Base-by-base conservation (phyloP, 2,113 vertebrate species). In the Xiphophorus couchianus region DNA sequence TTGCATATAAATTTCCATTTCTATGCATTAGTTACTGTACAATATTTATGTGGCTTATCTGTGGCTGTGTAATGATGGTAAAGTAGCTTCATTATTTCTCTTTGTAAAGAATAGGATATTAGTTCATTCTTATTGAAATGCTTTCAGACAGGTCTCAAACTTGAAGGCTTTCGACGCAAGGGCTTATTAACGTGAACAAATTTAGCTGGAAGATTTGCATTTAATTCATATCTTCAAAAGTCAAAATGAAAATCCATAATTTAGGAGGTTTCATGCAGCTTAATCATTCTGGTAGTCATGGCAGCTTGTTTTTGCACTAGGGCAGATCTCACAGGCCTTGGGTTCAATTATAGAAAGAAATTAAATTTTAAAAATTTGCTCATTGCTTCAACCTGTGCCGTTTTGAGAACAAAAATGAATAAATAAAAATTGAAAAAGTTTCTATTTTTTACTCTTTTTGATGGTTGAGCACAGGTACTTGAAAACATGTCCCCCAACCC, bases 181-280 rank as follows among this genome's bases (percentile, higher is more conserved):
- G 31, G 42, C 15, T 15, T 39, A 33, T 81, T 58, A 84, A 27
- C 9, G 51, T 54, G 17, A 35, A 17, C 30, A 79, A 60, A 69
- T 8, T 31, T 60, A 68, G 54, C 44, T 42, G 15, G 35, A 78
- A 72, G 39, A 70, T 71, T 64, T 72, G 61, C n/a, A 66, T 83
- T 84, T 69, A 27, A 37, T 77, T 44, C 37, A 69, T 60, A 54
- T 65, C 54, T 54, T 66, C 58, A 64, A 61, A 73, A 74, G 69
- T 78, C 66, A 74, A 76, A 83, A 73, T 61, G 4, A 67, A 39
- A 61, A 85, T 89, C 61, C 85, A 86, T 85, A 76, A 88, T 90
- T 90, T 42, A 88, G 42, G 37, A 42, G 44, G 58, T 76, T 81
- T 88, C 85, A 78, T 74, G 74, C 70, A 72, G 12, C 19, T 58